Base-by-base conservation (phyloP, 2,797 vertebrate species). In the Clarias laeviceps region DNA sequence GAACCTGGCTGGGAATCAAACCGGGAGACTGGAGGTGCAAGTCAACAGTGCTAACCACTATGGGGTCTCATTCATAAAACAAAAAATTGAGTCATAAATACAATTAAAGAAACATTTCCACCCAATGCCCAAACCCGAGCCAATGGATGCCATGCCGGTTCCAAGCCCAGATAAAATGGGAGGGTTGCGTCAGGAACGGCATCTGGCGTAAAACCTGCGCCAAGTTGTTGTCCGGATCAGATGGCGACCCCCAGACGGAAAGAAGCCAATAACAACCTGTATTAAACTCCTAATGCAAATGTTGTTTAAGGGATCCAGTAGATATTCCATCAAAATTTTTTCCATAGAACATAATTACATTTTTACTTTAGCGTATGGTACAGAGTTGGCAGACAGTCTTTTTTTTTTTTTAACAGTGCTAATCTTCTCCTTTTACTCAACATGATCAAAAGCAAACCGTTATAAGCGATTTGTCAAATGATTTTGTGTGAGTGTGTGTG, bases 371-470 rank as follows among this genome's bases (percentile, higher is more conserved):
- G 29, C 62, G 81, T 56, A 69, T 32, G 50, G 50, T 56, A 69
- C 50, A 61, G 50, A 57, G 40, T 54, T 79, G 37, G 76, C 76
- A 74, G 68, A 24, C 45, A 73, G 59, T 64, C 82, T 66, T 83
- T 80, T 50, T 66, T 65, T 40, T 40, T 40, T 45, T 45, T 45
- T 45, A 45, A 73, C 80, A 73, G 40, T 83, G 68, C 68, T 83
- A 83, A 84, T 83, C 82, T 57, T 64, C 68, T 70, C 65, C n/a
- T 34, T 70, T 64, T 18, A 29, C 65, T 79, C 68, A 65, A 29
- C n/a, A 80, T 59, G 85, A 73, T 83, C 82, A 83, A 80, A 83
- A 57, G 68, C 29, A 2, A 80, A 45, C 22, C n/a, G 29, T 66
- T 86, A 59, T 70, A 45, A 83, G 68, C 66, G 57, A 73, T 69